Conservation (phyloP, 1,140 invertebrate species). For the Tribolium castaneum region DNA sequence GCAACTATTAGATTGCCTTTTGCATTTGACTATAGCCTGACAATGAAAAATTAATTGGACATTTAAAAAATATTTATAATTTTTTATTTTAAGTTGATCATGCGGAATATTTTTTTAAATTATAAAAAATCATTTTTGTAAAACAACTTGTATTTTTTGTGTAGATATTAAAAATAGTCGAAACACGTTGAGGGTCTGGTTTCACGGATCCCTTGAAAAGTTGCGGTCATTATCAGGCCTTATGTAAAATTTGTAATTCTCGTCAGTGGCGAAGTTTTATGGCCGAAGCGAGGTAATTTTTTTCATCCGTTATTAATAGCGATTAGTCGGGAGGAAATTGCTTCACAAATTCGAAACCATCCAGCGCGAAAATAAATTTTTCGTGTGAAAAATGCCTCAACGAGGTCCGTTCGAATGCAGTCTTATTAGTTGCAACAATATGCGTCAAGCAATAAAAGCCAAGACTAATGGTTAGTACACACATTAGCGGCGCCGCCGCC, state of each 20-base stretch:
- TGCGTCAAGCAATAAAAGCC: slow-evolving; percentile 11
- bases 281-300: background rate
- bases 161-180: too few species aligned
- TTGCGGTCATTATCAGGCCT: too few species aligned
- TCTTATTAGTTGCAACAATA: background rate
- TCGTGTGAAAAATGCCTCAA: background rate
- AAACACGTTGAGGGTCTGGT: too few species aligned
- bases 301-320: background rate
- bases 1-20: too few species aligned
- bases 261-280: background rate
- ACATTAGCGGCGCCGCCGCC: background rate
- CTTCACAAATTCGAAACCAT: background rate
- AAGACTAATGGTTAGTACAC: slow-evolving; percentile 24
- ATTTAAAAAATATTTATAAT: too few species aligned
- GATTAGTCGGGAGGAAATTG: background rate
- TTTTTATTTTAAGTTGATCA: too few species aligned
- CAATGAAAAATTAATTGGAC: too few species aligned
- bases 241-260: background rate
- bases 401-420: background rate
- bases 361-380: background rate
- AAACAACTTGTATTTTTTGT: too few species aligned
- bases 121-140: too few species aligned
- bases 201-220: too few species aligned
- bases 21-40: too few species aligned
- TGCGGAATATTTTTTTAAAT: too few species aligned